These are phyloP conservation scores for Platichthys stellatus DNA, from an alignment of 2,113 vertebrate genomes.

Conservation along the genomic window DNA sequence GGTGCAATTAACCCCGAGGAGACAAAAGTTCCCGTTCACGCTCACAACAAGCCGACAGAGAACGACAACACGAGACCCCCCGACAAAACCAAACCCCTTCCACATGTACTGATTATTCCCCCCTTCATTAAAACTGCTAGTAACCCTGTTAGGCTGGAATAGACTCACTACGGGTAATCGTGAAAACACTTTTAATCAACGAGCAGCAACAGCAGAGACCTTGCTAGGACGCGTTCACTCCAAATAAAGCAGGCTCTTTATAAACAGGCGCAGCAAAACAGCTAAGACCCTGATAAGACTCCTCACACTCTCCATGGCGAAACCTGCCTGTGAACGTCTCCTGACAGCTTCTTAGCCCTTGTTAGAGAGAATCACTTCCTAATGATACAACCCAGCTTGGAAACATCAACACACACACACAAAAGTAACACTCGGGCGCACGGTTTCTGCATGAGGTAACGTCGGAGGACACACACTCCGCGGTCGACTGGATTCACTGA, in stretches of 20 bases:
- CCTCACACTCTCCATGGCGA: conserved; percentile 81
- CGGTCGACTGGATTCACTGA: conserved; percentile 27
- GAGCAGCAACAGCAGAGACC: conserved; percentile 82
- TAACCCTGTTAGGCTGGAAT: conserved; percentile 84
- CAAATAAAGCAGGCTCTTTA: conserved; percentile 81
- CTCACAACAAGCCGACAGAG: conserved; percentile 50
- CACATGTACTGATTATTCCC: conserved; percentile 72
- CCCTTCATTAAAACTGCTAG: conserved; percentile 81
- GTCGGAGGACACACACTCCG: conserved; percentile 32
- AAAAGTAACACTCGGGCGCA: conserved; percentile 68
- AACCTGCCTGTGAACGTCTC: conserved; percentile 83
- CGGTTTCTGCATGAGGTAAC: conserved; percentile 37
- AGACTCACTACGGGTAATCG: conserved; percentile 82
- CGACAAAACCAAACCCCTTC: conserved; percentile 71
- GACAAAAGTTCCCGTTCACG: conserved; percentile 35
- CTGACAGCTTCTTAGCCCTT: conserved; percentile 82
- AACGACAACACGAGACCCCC: conserved; percentile 65
- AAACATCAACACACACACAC: conserved; percentile 75
- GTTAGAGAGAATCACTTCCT: conserved; percentile 79
- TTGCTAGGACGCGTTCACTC: conserved; percentile 82
- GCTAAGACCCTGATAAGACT: conserved; percentile 82
- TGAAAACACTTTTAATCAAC: conserved; percentile 84
- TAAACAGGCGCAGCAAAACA: conserved; percentile 80
- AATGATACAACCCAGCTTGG: conserved; percentile 79
- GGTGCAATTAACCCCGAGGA: not conserved